Conservation (phyloP, 2,888 invertebrate genomes). For the Drosophila hamatofila region DNA sequence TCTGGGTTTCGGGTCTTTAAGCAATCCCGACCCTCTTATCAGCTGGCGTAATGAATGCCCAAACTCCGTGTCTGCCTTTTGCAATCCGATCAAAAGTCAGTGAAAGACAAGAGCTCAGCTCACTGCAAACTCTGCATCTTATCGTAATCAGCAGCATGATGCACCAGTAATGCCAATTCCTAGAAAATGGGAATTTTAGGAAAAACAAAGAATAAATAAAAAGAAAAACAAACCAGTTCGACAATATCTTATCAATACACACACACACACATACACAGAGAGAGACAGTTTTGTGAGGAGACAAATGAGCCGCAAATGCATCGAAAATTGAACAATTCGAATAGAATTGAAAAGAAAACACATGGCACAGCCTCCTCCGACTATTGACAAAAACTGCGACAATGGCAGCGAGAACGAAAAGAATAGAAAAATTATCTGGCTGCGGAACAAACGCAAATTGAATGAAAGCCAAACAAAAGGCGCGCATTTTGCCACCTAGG, state of each 20-base stretch:
- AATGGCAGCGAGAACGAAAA: slow-evolving; percentile 4
- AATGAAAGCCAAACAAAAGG: slow-evolving; percentile 63
- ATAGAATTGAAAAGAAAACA: slow-evolving; percentile 38
- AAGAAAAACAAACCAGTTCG: slow-evolving; percentile 26
- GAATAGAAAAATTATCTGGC: slow-evolving; percentile 54
- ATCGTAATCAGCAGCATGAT: slow-evolving; percentile 51
- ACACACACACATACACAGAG: slow-evolving; percentile 5
- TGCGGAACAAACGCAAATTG: slow-evolving; percentile 67
- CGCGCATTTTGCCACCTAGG: slow-evolving; percentile 66
- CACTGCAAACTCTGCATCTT: slow-evolving; percentile 32
- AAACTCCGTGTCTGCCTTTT: slow-evolving; percentile 50
- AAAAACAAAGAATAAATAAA: slow-evolving; percentile 11
- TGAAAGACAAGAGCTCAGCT: slow-evolving; percentile 10
- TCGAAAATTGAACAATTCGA: slow-evolving; percentile 65
- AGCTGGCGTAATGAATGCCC: slow-evolving; percentile 30
- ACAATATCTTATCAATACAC: slow-evolving; percentile 48
- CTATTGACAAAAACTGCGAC: slow-evolving; percentile 39
- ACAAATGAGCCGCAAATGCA: slow-evolving; percentile 56
- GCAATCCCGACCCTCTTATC: slow-evolving; percentile 31
- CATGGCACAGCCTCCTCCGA: slow-evolving; percentile 18
- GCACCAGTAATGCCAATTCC: slow-evolving; percentile 49
- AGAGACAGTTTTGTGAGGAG: slow-evolving; percentile 3
- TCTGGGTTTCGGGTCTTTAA: slow-evolving; percentile 10
- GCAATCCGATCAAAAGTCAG: slow-evolving; percentile 51
- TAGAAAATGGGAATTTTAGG: slow-evolving; percentile 28